phyloP scores from a whole-genome alignment of 2,888 invertebrate genomes.

The Kryphioiulus occultus region DNA sequence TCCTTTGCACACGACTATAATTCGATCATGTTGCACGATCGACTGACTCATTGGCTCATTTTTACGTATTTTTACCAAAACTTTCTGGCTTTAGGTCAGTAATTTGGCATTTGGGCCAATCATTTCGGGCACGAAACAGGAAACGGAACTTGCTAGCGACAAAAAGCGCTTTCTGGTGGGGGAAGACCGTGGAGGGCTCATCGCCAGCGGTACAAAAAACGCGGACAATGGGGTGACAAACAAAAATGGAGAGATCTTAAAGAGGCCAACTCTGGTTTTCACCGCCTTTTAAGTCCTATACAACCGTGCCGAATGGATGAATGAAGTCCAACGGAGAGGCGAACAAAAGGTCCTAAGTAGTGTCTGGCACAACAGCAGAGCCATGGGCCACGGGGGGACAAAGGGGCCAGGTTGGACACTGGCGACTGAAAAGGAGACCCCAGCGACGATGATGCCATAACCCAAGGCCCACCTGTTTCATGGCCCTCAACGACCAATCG shows the following conservation, averaged over 20 bases:
- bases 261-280: slow-evolving; percentile 23
- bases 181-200: neutral
- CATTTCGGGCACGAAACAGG: neutral
- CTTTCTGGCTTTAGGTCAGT: too few relatives aligned
- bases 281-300: slow-evolving; percentile 37
- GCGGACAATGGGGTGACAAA: slow-evolving; percentile 15
- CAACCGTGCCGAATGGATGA: slow-evolving; percentile 15
- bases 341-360: slow-evolving; percentile 42
- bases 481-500: neutral
- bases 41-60: too few relatives aligned
- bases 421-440: neutral
- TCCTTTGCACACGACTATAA: too few relatives aligned
- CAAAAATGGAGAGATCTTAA: slow-evolving; percentile 17
- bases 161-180: neutral
- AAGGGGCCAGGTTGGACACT: neutral
- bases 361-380: slow-evolving; percentile 36
- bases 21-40: too few relatives aligned
- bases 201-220: neutral
- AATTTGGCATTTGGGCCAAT: neutral
- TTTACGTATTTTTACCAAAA: too few relatives aligned
- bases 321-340: slow-evolving; percentile 20
- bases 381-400: neutral
- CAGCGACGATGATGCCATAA: slow-evolving; percentile 23
- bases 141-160: neutral
- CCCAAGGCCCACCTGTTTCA: slow-evolving; percentile 23